phyloP scores from a whole-genome alignment of 2,888 invertebrate genomes.

The Latrodectus elegans region DNA sequence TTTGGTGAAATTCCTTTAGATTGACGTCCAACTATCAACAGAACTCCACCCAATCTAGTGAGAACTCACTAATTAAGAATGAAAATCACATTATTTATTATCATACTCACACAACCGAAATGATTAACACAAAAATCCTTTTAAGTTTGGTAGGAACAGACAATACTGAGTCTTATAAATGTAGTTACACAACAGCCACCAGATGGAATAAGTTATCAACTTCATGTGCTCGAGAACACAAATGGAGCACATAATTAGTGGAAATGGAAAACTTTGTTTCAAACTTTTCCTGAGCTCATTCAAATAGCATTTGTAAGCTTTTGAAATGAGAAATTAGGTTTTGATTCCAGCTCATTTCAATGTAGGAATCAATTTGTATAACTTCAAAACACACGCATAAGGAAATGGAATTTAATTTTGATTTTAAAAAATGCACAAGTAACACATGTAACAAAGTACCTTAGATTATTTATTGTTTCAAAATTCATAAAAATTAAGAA shows the following conservation, averaged over 20 bases:
- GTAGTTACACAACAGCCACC: too few relatives aligned
- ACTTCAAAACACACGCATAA: too few relatives aligned
- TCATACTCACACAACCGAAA: neutral
- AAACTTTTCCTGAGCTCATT: slow-evolving; percentile 5
- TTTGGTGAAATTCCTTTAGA: too few relatives aligned
- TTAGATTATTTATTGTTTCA: too few relatives aligned
- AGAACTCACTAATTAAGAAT: too few relatives aligned
- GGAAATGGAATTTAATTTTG: too few relatives aligned
- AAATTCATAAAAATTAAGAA: too few relatives aligned
- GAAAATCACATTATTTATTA: neutral
- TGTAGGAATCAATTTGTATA: too few relatives aligned
- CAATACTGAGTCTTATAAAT: neutral
- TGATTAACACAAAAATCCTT: slow-evolving; percentile 5
- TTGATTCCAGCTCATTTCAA: neutral
- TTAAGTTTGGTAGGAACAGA: neutral
- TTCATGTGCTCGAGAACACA: neutral
- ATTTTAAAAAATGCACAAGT: too few relatives aligned
- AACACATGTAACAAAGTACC: too few relatives aligned
- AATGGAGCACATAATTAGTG: slow-evolving; percentile 24
- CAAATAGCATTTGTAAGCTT: neutral
- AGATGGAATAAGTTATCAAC: neutral
- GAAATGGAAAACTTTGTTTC: slow-evolving; percentile 32
- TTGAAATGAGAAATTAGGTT: neutral
- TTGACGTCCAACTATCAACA: too few relatives aligned
- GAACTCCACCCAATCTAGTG: too few relatives aligned